phyloP scores from a whole-genome alignment of 2,797 vertebrate genomes.

The Kryptopterus vitreolus region DNA sequence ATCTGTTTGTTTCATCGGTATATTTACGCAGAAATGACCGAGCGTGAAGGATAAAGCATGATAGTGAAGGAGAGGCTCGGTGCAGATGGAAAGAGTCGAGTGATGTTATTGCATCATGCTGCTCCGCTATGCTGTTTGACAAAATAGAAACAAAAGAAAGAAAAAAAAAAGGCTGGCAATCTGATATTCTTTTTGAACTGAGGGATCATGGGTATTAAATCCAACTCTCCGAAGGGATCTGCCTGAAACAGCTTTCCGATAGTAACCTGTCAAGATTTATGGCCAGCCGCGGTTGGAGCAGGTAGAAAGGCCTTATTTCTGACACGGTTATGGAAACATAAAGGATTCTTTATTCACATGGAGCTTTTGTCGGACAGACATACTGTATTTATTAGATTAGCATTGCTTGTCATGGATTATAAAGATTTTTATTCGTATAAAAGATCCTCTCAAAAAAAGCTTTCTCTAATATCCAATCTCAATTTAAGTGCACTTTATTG shows the following conservation, averaged over 20 bases:
- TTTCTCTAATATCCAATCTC: background rate
- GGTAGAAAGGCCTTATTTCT: constrained; percentile 30
- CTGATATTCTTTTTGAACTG: constrained; percentile 20
- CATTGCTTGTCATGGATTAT: background rate
- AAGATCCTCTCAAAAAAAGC: constrained; percentile 6
- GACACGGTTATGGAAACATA: constrained; percentile 25
- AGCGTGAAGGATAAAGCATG: background rate
- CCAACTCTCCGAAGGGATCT: constrained; percentile 52
- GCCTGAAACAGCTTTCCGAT: constrained; percentile 58
- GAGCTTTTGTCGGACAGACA: constrained; percentile 13
- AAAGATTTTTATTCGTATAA: background rate
- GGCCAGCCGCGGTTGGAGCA: constrained; percentile 40
- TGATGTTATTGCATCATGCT: constrained; percentile 36
- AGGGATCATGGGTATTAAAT: constrained; percentile 5
- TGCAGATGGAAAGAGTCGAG: constrained; percentile 1
- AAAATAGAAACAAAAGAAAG: background rate
- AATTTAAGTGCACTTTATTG: no score
- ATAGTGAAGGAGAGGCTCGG: background rate
- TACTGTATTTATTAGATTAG: background rate
- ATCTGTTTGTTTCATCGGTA: background rate
- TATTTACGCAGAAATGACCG: constrained; percentile 1
- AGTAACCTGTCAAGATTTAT: constrained; percentile 54
- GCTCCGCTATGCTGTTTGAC: constrained; percentile 13
- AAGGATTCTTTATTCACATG: constrained; percentile 5
- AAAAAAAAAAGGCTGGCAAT: constrained; percentile 18